A percentile compares a stretch with the other conserved stretches of the same genome.
These are phyloP conservation scores for Musca domestica DNA, from an alignment of 1,140 invertebrate species.

Conservation along the genomic window DNA sequence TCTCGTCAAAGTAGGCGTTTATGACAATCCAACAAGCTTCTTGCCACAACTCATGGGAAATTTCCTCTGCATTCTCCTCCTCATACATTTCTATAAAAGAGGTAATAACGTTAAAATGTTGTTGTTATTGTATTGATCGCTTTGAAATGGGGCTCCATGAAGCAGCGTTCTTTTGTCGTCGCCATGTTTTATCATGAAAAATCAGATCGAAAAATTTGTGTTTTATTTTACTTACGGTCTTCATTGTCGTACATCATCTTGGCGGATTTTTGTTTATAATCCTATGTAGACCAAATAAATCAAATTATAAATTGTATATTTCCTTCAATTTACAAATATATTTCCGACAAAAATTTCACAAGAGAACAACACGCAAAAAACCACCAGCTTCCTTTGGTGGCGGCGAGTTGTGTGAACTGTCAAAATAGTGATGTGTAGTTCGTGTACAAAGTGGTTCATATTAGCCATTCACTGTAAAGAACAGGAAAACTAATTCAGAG, in stretches of 20 bases:
- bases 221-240: conserved; percentile 37
- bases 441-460: no score
- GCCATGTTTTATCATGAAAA: conserved; percentile 24
- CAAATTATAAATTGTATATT: not conserved
- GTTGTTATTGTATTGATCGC: not conserved
- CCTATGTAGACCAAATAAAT: not conserved
- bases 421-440: not conserved
- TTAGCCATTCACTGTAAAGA: no score
- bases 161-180: conserved; percentile 31
- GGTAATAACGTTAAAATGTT: not conserved
- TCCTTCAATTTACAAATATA: not conserved
- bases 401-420: not conserved
- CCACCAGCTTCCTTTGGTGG: not conserved
- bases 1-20: conserved; percentile 98
- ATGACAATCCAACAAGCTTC: conserved; percentile 99
- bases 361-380: conserved; percentile 1
- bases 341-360: conserved; percentile 1
- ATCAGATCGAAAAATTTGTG: not conserved
- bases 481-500: no score
- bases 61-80: conserved; percentile 68
- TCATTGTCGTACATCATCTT: conserved; percentile 52
- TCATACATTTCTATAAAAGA: conserved; percentile 40
- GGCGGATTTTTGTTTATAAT: conserved; percentile 49
- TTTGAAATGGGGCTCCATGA: conserved; percentile 10
- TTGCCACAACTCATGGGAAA: conserved; percentile 94